phyloP scores from a whole-genome alignment of 1,140 invertebrate genomes.

The Platyscapa corneri region DNA sequence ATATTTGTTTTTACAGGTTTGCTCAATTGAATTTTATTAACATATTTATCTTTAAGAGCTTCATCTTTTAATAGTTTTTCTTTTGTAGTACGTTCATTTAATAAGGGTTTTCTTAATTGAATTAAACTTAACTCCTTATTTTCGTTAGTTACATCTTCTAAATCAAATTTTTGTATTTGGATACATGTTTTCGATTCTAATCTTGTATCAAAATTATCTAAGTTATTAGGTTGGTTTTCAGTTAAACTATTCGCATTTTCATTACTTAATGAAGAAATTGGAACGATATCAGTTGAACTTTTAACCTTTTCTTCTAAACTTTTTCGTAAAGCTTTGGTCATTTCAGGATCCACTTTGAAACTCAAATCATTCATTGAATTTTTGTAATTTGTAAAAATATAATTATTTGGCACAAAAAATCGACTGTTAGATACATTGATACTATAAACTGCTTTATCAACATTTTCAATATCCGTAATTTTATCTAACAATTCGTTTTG shows the following conservation, averaged over 20 bases:
- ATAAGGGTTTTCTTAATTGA: not conserved
- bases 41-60: not conserved
- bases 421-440: conserved; percentile 65
- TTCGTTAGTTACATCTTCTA: not conserved
- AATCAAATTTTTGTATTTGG: not conserved
- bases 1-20: conserved; percentile 21
- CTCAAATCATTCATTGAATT: conserved; percentile 62
- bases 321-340: conserved; percentile 61
- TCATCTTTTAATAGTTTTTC: not conserved
- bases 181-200: not conserved
- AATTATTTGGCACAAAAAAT: conserved; percentile 66
- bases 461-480: conserved; percentile 60
- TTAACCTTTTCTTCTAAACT: conserved; percentile 54
- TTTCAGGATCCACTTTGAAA: conserved; percentile 65
- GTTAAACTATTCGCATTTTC: not conserved
- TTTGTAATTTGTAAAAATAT: conserved; percentile 58
- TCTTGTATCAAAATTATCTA: not conserved
- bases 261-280: not conserved
- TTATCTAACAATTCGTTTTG: conserved; percentile 56
- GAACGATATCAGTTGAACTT: conserved; percentile 5
- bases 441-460: conserved; percentile 56
- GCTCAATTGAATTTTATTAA: conserved; percentile 29
- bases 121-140: not conserved
- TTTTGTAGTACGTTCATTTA: not conserved
- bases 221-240: conserved; percentile 5